phyloP scores from a whole-genome alignment of 2,888 invertebrate species.

The Antheraea assamensis region DNA sequence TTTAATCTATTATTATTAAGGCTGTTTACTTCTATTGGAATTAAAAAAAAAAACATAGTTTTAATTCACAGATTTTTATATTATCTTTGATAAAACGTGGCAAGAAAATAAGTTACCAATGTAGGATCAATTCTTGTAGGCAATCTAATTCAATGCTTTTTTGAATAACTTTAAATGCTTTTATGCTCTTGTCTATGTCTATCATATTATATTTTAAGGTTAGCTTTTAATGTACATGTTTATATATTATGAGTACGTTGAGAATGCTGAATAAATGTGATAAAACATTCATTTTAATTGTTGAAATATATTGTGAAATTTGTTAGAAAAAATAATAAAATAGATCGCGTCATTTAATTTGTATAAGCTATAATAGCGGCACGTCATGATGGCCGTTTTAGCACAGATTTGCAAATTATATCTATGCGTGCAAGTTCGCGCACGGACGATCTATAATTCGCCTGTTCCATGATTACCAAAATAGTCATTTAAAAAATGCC shows the following conservation, averaged over 20 bases:
- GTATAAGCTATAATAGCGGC: no score
- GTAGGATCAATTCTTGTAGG: background rate
- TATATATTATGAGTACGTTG: background rate
- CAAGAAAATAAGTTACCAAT: background rate
- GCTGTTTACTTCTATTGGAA: background rate
- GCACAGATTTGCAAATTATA: no score
- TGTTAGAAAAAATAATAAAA: background rate
- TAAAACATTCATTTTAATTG: background rate
- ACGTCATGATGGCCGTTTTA: no score
- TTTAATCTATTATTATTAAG: background rate
- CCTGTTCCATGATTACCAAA: no score
- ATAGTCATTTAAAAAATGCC: no score
- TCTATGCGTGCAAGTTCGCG: no score
- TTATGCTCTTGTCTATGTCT: background rate
- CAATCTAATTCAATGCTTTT: background rate
- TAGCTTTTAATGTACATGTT: background rate
- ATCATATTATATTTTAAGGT: background rate
- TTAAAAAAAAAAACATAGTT: background rate
- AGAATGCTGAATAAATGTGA: background rate
- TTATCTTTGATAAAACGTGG: background rate
- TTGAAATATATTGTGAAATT: background rate
- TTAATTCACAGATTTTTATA: background rate
- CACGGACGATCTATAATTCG: no score
- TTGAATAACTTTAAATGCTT: background rate
- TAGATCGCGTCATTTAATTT: background rate